These are phyloP conservation scores for Tromatobia lineatoria DNA, from an alignment of 2,888 invertebrate species.

Conservation along the genomic window DNA sequence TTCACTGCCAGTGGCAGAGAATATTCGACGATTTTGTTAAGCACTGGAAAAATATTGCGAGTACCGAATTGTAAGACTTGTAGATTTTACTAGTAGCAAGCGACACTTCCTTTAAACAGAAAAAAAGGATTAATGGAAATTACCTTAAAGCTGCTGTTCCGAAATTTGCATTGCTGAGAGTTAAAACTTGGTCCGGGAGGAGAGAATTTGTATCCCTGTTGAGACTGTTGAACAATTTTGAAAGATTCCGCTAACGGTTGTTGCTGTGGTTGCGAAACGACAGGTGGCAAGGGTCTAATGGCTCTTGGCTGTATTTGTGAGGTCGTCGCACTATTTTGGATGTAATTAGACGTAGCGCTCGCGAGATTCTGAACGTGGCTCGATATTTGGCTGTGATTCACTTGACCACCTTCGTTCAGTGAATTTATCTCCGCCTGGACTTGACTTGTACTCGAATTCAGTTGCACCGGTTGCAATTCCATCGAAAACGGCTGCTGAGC, in stretches of 20 bases:
- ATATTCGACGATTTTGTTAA: too few species aligned
- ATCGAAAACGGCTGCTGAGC: slow-evolving; percentile 77
- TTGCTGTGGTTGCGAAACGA: slow-evolving; percentile 69
- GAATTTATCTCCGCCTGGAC: slow-evolving; percentile 72
- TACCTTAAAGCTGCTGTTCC: slow-evolving; percentile 79
- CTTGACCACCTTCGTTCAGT: slow-evolving; percentile 51
- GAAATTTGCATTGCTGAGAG: slow-evolving; percentile 81
- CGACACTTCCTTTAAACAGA: too few species aligned
- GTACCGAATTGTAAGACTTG: too few species aligned
- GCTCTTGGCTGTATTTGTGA: slow-evolving; percentile 75
- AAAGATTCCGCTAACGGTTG: slow-evolving; percentile 77
- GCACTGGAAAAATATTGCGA: too few species aligned
- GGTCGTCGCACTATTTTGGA: slow-evolving; percentile 68
- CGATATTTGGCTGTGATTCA: slow-evolving; percentile 71
- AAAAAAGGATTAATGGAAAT: neutral
- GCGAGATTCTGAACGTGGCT: slow-evolving; percentile 74
- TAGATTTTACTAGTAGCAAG: too few species aligned
- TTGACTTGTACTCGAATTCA: slow-evolving; percentile 75
- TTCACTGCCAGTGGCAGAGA: too few species aligned
- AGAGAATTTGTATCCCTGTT: slow-evolving; percentile 81
- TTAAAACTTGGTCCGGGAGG: slow-evolving; percentile 78
- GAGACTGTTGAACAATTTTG: slow-evolving; percentile 78
- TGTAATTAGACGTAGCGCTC: slow-evolving; percentile 74
- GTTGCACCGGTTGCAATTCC: slow-evolving; percentile 79
- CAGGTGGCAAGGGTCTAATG: slow-evolving; percentile 75